Evolutionary conservation across 2,888 invertebrate genomes (phyloP).

Genomic region (Furcula furcula): DNA sequence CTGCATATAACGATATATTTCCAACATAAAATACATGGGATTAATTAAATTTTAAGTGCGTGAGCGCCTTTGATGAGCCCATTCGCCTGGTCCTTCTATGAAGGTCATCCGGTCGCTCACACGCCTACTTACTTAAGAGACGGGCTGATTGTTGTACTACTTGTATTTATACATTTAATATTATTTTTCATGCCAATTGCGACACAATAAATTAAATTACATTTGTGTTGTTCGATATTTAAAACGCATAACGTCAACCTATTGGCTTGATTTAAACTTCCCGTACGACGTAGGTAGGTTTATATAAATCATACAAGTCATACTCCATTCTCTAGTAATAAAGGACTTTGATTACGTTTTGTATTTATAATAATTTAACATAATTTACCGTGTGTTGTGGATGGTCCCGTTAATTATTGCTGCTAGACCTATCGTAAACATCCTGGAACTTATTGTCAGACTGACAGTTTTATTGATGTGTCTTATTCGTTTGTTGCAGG

Average conservation of each 20-base stretch:
- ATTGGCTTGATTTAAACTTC: too few relatives aligned
- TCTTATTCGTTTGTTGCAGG: slow-evolving; percentile 45
- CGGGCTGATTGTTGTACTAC: slow-evolving; percentile 27
- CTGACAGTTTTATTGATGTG: slow-evolving; percentile 41
- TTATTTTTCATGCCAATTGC: slow-evolving; percentile 19
- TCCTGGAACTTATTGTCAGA: slow-evolving; percentile 1
- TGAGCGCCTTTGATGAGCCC: slow-evolving; percentile 61
- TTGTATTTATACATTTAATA: slow-evolving; percentile 16
- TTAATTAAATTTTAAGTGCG: slow-evolving; percentile 26
- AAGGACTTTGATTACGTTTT: too few relatives aligned
- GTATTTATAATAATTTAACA: too few relatives aligned
- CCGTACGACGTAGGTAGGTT: too few relatives aligned
- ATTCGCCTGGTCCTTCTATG: slow-evolving; percentile 55
- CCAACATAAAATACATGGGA: slow-evolving; percentile 24
- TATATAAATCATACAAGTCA: too few relatives aligned
- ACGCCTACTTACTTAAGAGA: slow-evolving; percentile 47
- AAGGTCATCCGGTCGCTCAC: slow-evolving; percentile 65
- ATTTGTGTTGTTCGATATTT: too few relatives aligned
- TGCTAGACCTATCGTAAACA: slow-evolving; percentile 5
- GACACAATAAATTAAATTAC: slow-evolving; percentile 19
- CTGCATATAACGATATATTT: too few relatives aligned
- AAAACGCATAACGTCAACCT: too few relatives aligned
- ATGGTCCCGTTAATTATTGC: slow-evolving; percentile 16
- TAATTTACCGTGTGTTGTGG: neutral
- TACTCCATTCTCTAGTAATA: too few relatives aligned